Evolutionary conservation across 2,797 vertebrate species (phyloP).

Genomic region (Merluccius polli): DNA sequence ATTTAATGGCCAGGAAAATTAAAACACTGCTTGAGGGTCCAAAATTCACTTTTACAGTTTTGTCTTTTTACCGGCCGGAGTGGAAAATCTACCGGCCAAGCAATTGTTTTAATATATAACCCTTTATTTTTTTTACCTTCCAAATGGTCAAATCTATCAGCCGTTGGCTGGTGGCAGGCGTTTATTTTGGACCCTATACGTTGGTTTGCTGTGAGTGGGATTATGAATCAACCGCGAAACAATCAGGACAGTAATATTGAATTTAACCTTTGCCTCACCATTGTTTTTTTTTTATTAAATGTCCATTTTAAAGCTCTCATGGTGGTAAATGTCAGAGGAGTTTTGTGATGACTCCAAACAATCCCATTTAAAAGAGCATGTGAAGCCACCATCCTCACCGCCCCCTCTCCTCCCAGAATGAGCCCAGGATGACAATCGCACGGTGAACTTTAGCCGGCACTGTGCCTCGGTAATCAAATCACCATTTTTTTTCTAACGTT

Average conservation of each 20-base stretch:
- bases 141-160: too few species aligned
- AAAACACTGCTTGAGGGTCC: conserved; percentile 13
- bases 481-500: neutral
- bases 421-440: neutral
- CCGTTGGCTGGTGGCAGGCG: too few species aligned
- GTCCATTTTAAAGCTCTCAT: conserved; percentile 35
- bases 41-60: too few species aligned
- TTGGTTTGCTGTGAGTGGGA: conserved; percentile 31
- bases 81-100: too few species aligned
- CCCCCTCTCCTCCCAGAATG: neutral
- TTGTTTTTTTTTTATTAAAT: conserved; percentile 37
- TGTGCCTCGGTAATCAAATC: neutral
- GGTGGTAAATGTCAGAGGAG: conserved; percentile 64
- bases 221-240: conserved; percentile 21
- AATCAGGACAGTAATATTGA: conserved; percentile 19
- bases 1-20: conserved; percentile 38
- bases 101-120: too few species aligned
- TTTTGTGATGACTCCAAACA: conserved; percentile 54
- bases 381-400: neutral
- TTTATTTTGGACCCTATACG: too few species aligned
- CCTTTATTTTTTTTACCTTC: too few species aligned
- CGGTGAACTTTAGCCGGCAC: neutral
- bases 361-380: conserved; percentile 22
- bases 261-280: conserved; percentile 32
- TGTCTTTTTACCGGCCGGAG: too few species aligned